phyloP scores from a whole-genome alignment of 1,140 invertebrate genomes.

The Theocolax elegans region DNA sequence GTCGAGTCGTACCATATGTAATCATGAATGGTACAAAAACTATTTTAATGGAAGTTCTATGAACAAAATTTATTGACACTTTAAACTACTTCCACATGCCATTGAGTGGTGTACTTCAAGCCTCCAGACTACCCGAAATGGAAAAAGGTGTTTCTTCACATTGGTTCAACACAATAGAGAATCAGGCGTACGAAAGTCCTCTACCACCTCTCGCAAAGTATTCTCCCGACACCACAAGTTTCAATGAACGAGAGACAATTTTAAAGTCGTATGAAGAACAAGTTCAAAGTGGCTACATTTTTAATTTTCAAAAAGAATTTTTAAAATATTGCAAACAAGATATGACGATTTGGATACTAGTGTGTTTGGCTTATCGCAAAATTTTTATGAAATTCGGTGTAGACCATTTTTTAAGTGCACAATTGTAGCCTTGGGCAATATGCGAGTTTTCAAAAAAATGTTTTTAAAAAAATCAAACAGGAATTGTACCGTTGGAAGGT shows the following conservation, averaged over 20 bases:
- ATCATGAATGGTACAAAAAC: constrained; percentile 2
- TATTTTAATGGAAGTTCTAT: no score
- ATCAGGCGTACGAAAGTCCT: neutral
- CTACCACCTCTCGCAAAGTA: neutral
- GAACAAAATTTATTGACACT: neutral
- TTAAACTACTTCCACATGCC: constrained; percentile 4
- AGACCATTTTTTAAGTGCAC: neutral
- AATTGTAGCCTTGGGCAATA: neutral
- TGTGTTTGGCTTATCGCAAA: neutral
- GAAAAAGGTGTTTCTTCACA: no score
- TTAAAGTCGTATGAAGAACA: no score
- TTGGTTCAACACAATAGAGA: neutral
- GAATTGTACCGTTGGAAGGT: no score
- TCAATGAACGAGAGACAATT: neutral
- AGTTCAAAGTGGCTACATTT: no score
- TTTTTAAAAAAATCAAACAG: no score
- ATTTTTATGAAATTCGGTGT: neutral
- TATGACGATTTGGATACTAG: no score
- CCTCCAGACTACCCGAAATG: neutral
- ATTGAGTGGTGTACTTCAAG: neutral
- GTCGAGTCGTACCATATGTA: neutral
- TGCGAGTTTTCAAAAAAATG: no score
- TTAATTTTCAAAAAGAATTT: no score
- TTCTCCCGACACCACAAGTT: neutral
- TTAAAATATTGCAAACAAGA: no score